These are phyloP conservation scores for Pachymerium ferrugineum DNA, from an alignment of 2,888 invertebrate species.

Conservation along the genomic window DNA sequence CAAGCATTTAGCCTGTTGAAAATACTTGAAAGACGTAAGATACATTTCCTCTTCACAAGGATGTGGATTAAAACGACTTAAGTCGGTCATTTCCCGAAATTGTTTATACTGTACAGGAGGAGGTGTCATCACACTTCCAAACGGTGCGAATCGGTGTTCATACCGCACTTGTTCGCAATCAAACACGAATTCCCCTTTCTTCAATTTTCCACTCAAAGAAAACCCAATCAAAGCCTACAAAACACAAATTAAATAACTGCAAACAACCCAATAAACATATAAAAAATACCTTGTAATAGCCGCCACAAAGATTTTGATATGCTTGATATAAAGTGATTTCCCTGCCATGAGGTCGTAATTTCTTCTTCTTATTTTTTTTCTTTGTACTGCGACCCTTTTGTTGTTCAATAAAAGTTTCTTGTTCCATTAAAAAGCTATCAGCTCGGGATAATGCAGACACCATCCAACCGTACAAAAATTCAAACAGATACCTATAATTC, in stretches of 20 bases:
- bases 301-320: slow-evolving; percentile 88
- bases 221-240: slow-evolving; percentile 81
- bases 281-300: slow-evolving; percentile 74
- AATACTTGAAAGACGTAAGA: slow-evolving; percentile 80
- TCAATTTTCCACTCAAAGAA: slow-evolving; percentile 76
- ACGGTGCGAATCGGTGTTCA: slow-evolving; percentile 87
- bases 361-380: slow-evolving; percentile 57
- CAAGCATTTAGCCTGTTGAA: slow-evolving; percentile 80
- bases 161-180: slow-evolving; percentile 91
- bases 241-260: not conserved
- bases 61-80: slow-evolving; percentile 43
- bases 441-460: slow-evolving; percentile 85
- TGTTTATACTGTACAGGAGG: slow-evolving; percentile 86
- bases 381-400: slow-evolving; percentile 44
- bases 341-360: slow-evolving; percentile 64
- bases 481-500: slow-evolving; percentile 73
- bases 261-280: not conserved
- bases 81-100: slow-evolving; percentile 72
- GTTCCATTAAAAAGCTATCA: slow-evolving; percentile 73
- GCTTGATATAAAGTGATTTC: slow-evolving; percentile 88
- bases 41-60: slow-evolving; percentile 52
- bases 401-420: slow-evolving; percentile 57
- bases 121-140: slow-evolving; percentile 76
- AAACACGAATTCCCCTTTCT: slow-evolving; percentile 76
- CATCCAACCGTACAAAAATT: slow-evolving; percentile 89